These are phyloP conservation scores for Digitonthophagus gazella DNA, from an alignment of 2,888 invertebrate genomes.

Conservation along the genomic window DNA sequence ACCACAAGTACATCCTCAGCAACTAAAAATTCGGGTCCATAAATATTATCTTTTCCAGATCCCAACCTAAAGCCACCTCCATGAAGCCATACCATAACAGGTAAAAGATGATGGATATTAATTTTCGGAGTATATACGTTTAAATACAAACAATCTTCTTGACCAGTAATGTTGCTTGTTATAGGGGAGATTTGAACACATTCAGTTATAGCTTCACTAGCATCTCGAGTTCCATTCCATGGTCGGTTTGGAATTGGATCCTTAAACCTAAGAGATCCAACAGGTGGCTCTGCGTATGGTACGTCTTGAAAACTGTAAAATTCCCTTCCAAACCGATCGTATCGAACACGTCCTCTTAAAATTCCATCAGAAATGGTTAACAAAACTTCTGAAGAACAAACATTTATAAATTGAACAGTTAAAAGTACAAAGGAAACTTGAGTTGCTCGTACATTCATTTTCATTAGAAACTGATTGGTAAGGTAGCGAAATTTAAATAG, in stretches of 20 bases:
- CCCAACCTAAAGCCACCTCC: constrained; percentile 17
- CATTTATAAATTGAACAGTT: not conserved
- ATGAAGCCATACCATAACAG: constrained; percentile 23
- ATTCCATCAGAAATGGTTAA: not conserved
- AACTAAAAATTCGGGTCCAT: constrained; percentile 17
- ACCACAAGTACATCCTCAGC: constrained; percentile 18
- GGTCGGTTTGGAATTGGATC: constrained; percentile 49
- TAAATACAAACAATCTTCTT: constrained; percentile 42
- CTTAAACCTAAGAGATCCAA: constrained; percentile 46
- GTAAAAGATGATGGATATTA: not conserved
- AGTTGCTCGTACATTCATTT: too few species aligned
- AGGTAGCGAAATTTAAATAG: too few species aligned
- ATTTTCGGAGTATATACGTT: constrained; percentile 38
- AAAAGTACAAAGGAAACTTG: not conserved
- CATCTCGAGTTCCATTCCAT: constrained; percentile 51
- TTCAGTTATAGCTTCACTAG: constrained; percentile 40
- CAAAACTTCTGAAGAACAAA: not conserved
- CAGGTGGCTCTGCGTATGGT: constrained; percentile 47
- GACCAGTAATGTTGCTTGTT: constrained; percentile 32
- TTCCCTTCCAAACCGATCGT: constrained; percentile 35
- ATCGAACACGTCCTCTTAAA: not conserved
- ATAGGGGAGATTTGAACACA: constrained; percentile 32
- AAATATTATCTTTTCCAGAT: constrained; percentile 6
- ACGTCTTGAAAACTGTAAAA: constrained; percentile 46
- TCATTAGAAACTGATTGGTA: too few species aligned